These are phyloP conservation scores for Lates japonicus DNA, from an alignment of 2,797 vertebrate genomes.

Conservation along the genomic window DNA sequence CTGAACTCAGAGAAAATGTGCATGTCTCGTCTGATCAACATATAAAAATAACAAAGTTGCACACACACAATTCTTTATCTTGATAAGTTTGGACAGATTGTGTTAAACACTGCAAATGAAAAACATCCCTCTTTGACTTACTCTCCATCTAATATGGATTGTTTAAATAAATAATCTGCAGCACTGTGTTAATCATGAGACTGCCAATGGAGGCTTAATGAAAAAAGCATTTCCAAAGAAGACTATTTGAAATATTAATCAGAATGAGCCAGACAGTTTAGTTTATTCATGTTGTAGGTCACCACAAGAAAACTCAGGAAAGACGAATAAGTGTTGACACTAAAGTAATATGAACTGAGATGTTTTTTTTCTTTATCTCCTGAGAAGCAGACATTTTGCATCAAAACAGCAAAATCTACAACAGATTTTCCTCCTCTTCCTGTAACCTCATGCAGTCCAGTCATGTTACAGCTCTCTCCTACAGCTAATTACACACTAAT, in stretches of 20 bases:
- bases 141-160: constrained; percentile 32
- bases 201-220: constrained; percentile 32
- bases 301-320: background rate
- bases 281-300: constrained; percentile 48
- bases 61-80: background rate
- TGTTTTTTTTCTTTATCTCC: background rate
- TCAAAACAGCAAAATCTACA: background rate
- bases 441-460: background rate
- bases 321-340: background rate
- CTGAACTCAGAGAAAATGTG: background rate
- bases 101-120: background rate
- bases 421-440: background rate
- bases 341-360: background rate
- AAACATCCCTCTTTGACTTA: constrained; percentile 15
- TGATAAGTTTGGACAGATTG: background rate
- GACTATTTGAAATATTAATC: constrained; percentile 43
- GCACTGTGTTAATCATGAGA: constrained; percentile 31
- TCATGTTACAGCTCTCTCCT: background rate
- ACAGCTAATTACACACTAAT: constrained; percentile 12
- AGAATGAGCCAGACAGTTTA: constrained; percentile 24
- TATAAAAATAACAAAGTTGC: background rate
- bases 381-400: background rate
- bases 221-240: constrained; percentile 33
- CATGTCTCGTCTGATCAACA: background rate
- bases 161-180: constrained; percentile 46